Base-by-base conservation (phyloP, 2,888 invertebrate species). In the Ischnura elegans region DNA sequence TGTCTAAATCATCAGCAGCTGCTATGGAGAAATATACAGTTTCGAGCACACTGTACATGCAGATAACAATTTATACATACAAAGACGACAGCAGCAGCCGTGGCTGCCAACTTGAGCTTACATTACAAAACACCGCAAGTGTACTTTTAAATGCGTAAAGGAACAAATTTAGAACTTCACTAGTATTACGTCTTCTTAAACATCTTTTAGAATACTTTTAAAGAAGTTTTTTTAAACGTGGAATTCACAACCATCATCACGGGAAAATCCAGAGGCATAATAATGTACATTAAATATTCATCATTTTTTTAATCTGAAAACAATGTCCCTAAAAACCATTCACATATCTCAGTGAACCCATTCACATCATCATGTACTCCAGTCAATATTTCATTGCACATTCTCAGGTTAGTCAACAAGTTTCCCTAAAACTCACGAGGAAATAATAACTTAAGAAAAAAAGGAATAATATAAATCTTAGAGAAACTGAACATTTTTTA, bases 401-500 rank as follows among this genome's bases (percentile, higher is more conserved):
- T 90, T 90, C n/a, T n/a, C n/a, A n/a, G 90, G 61, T 90, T 90
- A 90, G 42, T 90, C 61, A 90, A 90, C 55, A 55, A 90, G 90
- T 55, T 61, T 61, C 55, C 55, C 43, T 90, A 90, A 61, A 90
- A 90, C 61, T 42, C 45, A 43, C 25, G 43, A 61, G 90, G 61
- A 90, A 90, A 43, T 90, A 90, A n/a, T 66, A 90, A 61, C 45
- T 61, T 55, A 66, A 66, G 66, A 90, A 90, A 90, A 90, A 90
- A 66, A 61, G 90, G 61, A 61, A 90, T 21, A 61, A 90, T 90
- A 61, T 42, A 61, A 55, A 42, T 90, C 76, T 90, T n/a, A 90
- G 61, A 90, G 61, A 90, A 90, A 90, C 61, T 90, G 90, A 90
- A 90, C 90, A 90, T 90, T 90, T 87, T n/a, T 90, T 90, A 90